A percentile compares a stretch with the other conserved stretches of the same genome.
Evolutionary conservation across 2,113 vertebrate genomes (phyloP).

Genomic region (Myotis lucifugus): DNA sequence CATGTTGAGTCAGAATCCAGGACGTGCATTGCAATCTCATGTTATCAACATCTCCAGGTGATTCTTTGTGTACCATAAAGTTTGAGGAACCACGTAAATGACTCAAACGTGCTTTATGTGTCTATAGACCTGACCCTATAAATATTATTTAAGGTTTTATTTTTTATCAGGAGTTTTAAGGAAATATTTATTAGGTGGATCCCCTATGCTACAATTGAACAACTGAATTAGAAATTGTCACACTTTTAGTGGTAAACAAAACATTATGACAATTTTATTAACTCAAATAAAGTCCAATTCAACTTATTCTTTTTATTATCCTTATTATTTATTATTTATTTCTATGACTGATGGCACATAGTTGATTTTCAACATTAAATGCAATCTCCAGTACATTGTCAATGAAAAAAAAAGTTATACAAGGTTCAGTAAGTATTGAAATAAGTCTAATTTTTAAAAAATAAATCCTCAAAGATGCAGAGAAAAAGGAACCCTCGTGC

Average conservation of each 20-base stretch:
- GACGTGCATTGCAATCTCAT: background rate
- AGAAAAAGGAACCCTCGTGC: too few relatives aligned
- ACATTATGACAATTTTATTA: background rate
- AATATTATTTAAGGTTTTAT: background rate
- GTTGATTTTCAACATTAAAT: background rate
- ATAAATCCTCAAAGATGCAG: too few relatives aligned
- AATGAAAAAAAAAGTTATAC: background rate
- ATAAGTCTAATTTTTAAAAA: background rate
- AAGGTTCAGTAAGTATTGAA: background rate
- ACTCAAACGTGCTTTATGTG: background rate
- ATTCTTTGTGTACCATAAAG: background rate
- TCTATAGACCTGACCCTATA: background rate
- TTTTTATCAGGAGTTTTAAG: background rate
- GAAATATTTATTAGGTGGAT: background rate
- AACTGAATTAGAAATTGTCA: background rate
- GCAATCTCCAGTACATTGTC: background rate
- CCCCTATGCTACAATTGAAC: background rate
- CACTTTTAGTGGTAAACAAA: background rate
- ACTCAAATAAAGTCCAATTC: background rate
- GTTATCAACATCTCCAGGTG: background rate
- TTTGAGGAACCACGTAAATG: background rate
- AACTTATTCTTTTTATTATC: background rate
- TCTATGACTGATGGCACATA: background rate
- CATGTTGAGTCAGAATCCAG: background rate
- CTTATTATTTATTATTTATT: background rate